A percentile compares a stretch with the other conserved stretches of the same genome.
Evolutionary conservation across 1,140 invertebrate species (phyloP).

Genomic region (Bicyclus anynana): DNA sequence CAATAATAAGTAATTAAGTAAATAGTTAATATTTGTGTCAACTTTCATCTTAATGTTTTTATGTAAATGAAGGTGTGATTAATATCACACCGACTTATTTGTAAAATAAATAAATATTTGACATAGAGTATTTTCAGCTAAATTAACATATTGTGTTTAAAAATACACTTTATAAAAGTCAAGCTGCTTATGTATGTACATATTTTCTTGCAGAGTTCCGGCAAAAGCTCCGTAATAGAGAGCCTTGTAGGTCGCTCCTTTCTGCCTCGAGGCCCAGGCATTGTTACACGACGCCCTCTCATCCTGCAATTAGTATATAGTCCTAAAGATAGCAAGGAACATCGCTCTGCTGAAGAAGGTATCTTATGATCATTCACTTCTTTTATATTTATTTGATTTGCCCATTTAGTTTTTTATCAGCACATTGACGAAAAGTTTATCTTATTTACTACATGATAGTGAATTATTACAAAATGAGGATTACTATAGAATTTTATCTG

Average conservation of each 20-base stretch:
- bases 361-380: constrained; percentile 30
- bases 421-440: neutral
- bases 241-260: constrained; percentile 98
- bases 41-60: too few species aligned
- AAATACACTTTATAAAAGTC: neutral
- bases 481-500: constrained; percentile 1
- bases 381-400: neutral
- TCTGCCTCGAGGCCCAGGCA: constrained; percentile 96
- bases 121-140: too few species aligned
- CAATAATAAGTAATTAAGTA: too few species aligned
- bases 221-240: constrained; percentile 99
- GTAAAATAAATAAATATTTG: too few species aligned
- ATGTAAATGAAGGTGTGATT: too few species aligned
- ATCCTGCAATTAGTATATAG: constrained; percentile 96
- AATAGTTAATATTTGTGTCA: too few species aligned
- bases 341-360: constrained; percentile 91
- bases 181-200: neutral
- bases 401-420: neutral
- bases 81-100: too few species aligned
- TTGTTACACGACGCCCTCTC: constrained; percentile 96
- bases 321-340: constrained; percentile 91
- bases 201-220: constrained; percentile 89
- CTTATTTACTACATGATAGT: neutral
- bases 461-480: neutral
- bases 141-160: too few species aligned